phyloP scores from a whole-genome alignment of 92 coral and sea anemone species.

The Porites evermanni region DNA sequence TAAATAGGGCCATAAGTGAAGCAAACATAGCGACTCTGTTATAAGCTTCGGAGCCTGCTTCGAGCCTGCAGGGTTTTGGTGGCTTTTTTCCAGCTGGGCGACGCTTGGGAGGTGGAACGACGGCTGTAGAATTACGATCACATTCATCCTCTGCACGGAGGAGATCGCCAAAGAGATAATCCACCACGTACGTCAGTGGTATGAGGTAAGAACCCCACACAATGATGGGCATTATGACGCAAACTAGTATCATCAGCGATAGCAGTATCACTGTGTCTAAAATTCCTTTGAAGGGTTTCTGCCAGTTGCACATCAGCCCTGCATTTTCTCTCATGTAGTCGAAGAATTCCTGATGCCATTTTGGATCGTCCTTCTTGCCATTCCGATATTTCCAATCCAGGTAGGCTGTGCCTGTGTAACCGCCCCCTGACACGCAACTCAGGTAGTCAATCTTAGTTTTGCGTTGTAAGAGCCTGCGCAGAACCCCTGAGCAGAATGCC shows the following conservation, averaged over 20 bases:
- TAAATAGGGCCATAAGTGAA: background rate
- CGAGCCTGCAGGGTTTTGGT: background rate
- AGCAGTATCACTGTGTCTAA: constrained; percentile 40
- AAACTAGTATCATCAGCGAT: constrained; percentile 37
- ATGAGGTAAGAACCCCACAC: constrained; percentile 66
- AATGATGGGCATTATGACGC: constrained; percentile 36
- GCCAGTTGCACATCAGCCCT: constrained; percentile 68
- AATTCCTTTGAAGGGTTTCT: constrained; percentile 41
- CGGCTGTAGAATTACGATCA: background rate
- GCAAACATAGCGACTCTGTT: constrained; percentile 22
- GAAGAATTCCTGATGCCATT: constrained; percentile 56
- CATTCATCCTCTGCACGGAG: constrained; percentile 49
- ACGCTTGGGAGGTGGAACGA: background rate
- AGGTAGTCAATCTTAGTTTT: constrained; percentile 39
- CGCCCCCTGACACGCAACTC: constrained; percentile 66
- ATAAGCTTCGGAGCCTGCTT: constrained; percentile 18
- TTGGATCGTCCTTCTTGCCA: constrained; percentile 20
- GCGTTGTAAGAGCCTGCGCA: constrained; percentile 62
- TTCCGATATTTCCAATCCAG: constrained; percentile 72
- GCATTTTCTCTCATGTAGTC: constrained; percentile 62
- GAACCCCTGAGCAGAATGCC: constrained; percentile 56
- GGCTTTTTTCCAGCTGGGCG: background rate
- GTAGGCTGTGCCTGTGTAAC: constrained; percentile 79
- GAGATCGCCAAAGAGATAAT: constrained; percentile 52
- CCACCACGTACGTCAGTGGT: constrained; percentile 53